Evolutionary conservation across 2,113 vertebrate species (phyloP).

Genomic region (Pristiophorus japonicus): DNA sequence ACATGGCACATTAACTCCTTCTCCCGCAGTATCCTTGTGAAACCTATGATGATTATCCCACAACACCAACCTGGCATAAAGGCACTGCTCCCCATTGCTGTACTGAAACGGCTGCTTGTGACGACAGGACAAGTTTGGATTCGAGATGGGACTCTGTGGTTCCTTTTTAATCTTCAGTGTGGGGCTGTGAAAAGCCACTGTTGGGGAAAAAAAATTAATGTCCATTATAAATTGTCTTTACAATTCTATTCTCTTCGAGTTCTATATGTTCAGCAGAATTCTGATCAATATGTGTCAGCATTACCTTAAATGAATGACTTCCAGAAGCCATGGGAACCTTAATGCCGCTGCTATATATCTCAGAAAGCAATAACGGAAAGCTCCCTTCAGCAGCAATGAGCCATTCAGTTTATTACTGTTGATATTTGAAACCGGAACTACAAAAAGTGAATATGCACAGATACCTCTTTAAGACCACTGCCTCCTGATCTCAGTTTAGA

Average conservation of each 20-base stretch:
- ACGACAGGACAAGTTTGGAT: conserved; percentile 77
- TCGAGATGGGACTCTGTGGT: conserved; percentile 76
- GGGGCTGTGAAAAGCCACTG: conserved; percentile 89
- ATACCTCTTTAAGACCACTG: background rate
- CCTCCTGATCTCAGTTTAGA: background rate
- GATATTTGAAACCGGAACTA: too few relatives aligned
- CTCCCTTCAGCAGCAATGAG: background rate
- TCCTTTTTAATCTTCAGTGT: conserved; percentile 93
- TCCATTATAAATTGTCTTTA: conserved; percentile 1
- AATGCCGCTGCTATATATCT: background rate
- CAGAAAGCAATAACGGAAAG: background rate
- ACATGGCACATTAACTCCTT: background rate
- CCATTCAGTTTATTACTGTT: background rate
- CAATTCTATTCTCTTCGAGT: background rate
- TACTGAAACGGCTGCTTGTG: conserved; percentile 72
- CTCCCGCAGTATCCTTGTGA: background rate
- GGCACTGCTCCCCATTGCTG: conserved; percentile 82
- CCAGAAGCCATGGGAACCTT: background rate
- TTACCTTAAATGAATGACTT: conserved; percentile 13
- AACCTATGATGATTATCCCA: background rate
- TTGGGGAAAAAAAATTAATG: background rate
- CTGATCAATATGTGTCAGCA: conserved; percentile 20
- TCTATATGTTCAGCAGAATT: background rate
- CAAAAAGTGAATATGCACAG: background rate
- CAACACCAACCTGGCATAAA: conserved; percentile 81